A percentile compares a stretch with the other conserved stretches of the same genome.
Conservation (phyloP, 2,888 invertebrate species). For the Cremastobaeus sp. region DNA sequence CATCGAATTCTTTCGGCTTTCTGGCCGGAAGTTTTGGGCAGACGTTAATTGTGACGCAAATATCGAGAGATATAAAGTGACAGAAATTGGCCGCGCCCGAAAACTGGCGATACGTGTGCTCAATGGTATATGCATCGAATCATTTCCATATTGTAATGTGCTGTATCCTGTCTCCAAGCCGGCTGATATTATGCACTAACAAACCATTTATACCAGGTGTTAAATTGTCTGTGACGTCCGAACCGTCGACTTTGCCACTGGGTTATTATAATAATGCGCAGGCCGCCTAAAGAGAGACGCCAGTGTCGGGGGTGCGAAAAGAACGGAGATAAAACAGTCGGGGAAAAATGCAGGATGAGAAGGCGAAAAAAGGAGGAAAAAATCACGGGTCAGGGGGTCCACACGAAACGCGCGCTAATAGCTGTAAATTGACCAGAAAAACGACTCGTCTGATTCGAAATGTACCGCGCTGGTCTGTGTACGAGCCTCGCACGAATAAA, state of each 20-base stretch:
- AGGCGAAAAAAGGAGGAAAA: conserved; percentile 37
- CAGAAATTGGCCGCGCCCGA: conserved; percentile 76
- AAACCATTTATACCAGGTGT: conserved; percentile 78
- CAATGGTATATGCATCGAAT: conserved; percentile 64
- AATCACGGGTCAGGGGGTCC: conserved; percentile 33
- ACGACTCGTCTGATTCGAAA: conserved; percentile 61
- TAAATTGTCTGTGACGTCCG: conserved; percentile 78
- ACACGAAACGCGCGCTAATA: conserved; percentile 66
- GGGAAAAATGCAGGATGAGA: conserved; percentile 36
- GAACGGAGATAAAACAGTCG: conserved; percentile 19
- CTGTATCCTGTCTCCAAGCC: conserved; percentile 74
- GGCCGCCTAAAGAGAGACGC: conserved; percentile 15
- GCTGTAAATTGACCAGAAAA: conserved; percentile 73
- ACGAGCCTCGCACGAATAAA: conserved; percentile 31
- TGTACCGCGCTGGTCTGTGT: conserved; percentile 32
- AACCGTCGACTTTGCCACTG: conserved; percentile 65
- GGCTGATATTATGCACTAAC: conserved; percentile 75
- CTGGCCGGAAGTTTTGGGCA: conserved; percentile 47
- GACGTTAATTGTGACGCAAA: conserved; percentile 52
- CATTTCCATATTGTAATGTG: conserved; percentile 77
- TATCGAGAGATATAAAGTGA: conserved; percentile 68
- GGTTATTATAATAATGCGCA: conserved; percentile 58
- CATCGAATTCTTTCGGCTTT: conserved; percentile 6
- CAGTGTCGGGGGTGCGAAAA: background rate
- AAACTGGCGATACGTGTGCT: conserved; percentile 62